These are phyloP conservation scores for pig (Sus scrofa) DNA, from an alignment of 2,113 vertebrate genomes.

Conservation along the genomic window T2T-Sscrofa CM000821.6:89107001-89107500, in stretches of 20 bases:
- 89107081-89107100: not conserved
- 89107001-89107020: not conserved
- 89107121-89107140: not conserved
- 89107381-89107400: not conserved
- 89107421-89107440: not conserved
- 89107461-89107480: too few species aligned
- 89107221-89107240: not conserved
- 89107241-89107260: not conserved
- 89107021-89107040: too few species aligned
- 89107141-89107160: rapidly evolving
- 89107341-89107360: rapidly evolving
- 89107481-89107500: too few species aligned
- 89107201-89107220: not conserved
- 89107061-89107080: not conserved
- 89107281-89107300: not conserved
- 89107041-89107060: not conserved
- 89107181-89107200: not conserved
- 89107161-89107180: not conserved
- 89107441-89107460: not conserved
- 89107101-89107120: too few species aligned
- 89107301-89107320: not conserved
- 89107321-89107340: not conserved
- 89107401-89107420: not conserved
- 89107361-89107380: not conserved
- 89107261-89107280: not conserved